Base-by-base conservation (phyloP, 2,113 vertebrate species). In the Xiphias gladius region DNA sequence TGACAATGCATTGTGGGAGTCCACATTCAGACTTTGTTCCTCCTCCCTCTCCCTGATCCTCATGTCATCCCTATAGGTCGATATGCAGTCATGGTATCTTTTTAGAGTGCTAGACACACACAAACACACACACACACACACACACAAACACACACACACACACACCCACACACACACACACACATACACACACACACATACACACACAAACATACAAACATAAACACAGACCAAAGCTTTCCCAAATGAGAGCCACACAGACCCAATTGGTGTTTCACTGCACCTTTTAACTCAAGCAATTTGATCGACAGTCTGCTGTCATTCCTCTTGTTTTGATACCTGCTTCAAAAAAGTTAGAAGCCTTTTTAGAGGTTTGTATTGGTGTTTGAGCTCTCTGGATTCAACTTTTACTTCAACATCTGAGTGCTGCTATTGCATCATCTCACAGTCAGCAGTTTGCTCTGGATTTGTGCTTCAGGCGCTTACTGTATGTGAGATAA, bases 1-100 rank as follows among this genome's bases (percentile, higher is more conserved):
- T 73, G 43, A 71, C 64, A 86, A 39, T 69, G 82, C 76, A 81
- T 87, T 83, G 68, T 87, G 82, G 87, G 77, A 76, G 64, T 79
- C 67, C 13, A 17, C 26, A 7, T 24, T 76, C 50, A 48, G 19
- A 79, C 64, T 72, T 70, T 85, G 35, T 79, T 63, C 65, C 50
- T 75, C 68, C 59, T 71, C 46, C 26, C 46, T 77, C 54, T 35
- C 1, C 26, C 32, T 79, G 52, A 16, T 39, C 22, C 17, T 76
- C 7, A 41, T 72, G 24, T 64, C 64, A 57, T 70, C 30, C 35
- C 74, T 20, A 5, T 39, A 76, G 83, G 13, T n/a, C n/a, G n/a
- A n/a, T 26, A 22, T 46, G 71, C 26, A 41, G 32, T 50, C 39
- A 17, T 14, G 12, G 48, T 32, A 30, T 58, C 30, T 43, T 77